Percentiles rank a stretch among this genome's conserved stretches.
Conservation (phyloP, 2,888 invertebrate genomes). For the Coelinius sp. region DNA sequence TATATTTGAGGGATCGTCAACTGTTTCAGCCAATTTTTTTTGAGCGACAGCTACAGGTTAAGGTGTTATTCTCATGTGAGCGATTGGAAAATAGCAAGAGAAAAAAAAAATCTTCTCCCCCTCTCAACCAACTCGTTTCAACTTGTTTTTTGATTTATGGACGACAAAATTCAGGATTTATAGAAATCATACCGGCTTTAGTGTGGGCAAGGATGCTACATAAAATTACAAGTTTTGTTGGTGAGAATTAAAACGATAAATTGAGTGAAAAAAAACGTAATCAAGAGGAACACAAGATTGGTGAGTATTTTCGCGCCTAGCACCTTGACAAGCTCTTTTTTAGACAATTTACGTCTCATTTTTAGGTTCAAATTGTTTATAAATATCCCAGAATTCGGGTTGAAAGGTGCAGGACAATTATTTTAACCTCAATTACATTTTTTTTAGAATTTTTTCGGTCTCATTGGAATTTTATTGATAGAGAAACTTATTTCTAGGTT, state of each 20-base stretch:
- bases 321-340: background rate
- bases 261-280: background rate
- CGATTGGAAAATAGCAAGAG: background rate
- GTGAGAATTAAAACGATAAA: background rate
- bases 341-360: background rate
- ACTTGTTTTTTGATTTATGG: conserved; percentile 17
- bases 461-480: background rate
- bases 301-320: conserved; percentile 19
- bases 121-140: background rate
- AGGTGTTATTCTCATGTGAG: background rate
- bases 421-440: background rate
- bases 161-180: background rate
- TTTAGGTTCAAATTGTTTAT: background rate
- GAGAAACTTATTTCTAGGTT: background rate
- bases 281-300: background rate
- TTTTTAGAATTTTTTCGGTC: background rate
- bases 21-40: too few relatives aligned
- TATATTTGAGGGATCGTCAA: too few relatives aligned
- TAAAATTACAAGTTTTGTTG: background rate
- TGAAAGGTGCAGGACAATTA: background rate
- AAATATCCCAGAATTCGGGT: background rate
- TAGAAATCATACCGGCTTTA: background rate
- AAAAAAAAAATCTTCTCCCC: background rate
- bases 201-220: background rate
- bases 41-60: too few relatives aligned